Evolutionary conservation across 2,113 vertebrate species (phyloP), one percentile per base, ranked within the genome.

Genomic region (Thalassoma bifasciatum): DNA sequence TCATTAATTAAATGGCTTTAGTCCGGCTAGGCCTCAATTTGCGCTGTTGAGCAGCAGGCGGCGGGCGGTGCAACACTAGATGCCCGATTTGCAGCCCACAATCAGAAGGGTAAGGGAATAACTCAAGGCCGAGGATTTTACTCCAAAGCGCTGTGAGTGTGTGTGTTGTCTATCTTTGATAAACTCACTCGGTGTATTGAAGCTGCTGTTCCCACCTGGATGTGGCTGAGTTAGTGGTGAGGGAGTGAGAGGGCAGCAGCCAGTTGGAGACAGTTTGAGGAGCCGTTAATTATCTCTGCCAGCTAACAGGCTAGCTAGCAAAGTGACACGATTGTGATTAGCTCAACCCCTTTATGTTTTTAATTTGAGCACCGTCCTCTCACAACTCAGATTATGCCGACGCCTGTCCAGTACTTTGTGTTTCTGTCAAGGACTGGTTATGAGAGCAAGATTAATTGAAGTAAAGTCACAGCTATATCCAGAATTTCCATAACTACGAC

Each of bases 1-100:
- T 93, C 91, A 91, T 94, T 94, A 94, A 95, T 95, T 95, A 93
- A 92, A 91, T 85, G 91, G 91, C 90, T 88, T 89, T 76, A 85
- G 89, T 93, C 86, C 60, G 79, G 77, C 88, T 93, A 95, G 94
- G 93, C 94, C 94, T 91, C 93, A 85, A 82, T 94, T 85, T 93
- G 85, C 87, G 84, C 88, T 88, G 83, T 71, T 86, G 86, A 89
- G 87, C 86, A 79, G 90, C 88, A 81, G 89, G 85, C 90, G 86
- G 91, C 92, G 93, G 92, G 84, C 74, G 91, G 83, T 71, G 87
- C 83, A 74, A 78, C 75, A 78, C 85, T 87, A 85, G 24, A 85
- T 86, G 75, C 88, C 92, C 92, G 89, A 73, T 57, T 86, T 87
- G 81, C 87, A 89, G 84, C 70, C 51, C 85, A 75, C 90, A 91